Percentiles rank a stretch among this genome's conserved stretches.
Conservation (phyloP, 64 coral and sea anemone species). For the Orbicella faveolata region DNA sequence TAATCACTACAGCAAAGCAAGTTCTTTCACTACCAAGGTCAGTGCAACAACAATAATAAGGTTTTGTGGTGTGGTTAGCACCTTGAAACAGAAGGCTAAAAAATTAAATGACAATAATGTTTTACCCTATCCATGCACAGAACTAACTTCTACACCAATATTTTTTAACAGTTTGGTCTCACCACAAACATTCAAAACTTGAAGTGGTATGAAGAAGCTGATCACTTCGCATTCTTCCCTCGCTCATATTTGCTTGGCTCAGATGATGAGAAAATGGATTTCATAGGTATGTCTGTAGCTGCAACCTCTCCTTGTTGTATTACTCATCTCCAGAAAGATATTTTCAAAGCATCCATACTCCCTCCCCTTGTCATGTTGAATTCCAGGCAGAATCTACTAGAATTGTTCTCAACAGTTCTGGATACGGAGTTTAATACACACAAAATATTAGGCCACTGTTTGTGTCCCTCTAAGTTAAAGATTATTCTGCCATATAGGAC, state of each 20-base stretch:
- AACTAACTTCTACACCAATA: too few species aligned
- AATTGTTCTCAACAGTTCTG: too few species aligned
- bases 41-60: not conserved
- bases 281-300: slow-evolving; percentile 31
- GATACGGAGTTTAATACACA: too few species aligned
- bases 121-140: too few species aligned
- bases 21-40: slow-evolving; percentile 82
- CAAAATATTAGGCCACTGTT: too few species aligned
- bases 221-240: slow-evolving; percentile 62
- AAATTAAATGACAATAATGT: too few species aligned
- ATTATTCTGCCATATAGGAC: too few species aligned
- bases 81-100: not conserved
- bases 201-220: slow-evolving; percentile 69
- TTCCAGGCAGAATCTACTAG: too few species aligned
- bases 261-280: slow-evolving; percentile 71
- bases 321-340: too few species aligned
- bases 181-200: slow-evolving; percentile 67
- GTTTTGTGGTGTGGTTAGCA: not conserved
- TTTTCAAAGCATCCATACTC: too few species aligned
- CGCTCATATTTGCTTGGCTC: slow-evolving; percentile 75
- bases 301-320: not conserved
- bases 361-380: too few species aligned
- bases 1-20: slow-evolving; percentile 73
- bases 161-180: slow-evolving; percentile 55
- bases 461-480: too few species aligned